A percentile compares a stretch with the other conserved stretches of the same genome.
Evolutionary conservation across 1,140 invertebrate genomes (phyloP).

Genomic region (Brachionus rubens): DNA sequence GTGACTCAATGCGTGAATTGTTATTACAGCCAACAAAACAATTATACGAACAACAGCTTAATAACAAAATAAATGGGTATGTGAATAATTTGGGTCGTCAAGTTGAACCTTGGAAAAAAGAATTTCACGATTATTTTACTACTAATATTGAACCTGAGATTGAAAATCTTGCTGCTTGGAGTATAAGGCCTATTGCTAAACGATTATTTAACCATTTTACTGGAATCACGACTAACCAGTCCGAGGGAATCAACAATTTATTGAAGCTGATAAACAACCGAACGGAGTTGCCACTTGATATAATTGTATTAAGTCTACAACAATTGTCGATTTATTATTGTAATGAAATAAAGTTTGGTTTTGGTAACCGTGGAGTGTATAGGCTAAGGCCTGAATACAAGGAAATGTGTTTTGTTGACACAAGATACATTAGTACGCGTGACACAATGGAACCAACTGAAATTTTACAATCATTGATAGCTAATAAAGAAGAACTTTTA

Average conservation of each 20-base stretch:
- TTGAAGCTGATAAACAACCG: constrained; percentile 1
- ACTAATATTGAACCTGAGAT: background rate
- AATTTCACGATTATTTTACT: background rate
- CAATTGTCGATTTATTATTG: too few species aligned
- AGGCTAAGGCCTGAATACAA: background rate
- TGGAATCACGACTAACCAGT: background rate
- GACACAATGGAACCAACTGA: background rate
- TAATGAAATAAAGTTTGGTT: constrained; percentile 10
- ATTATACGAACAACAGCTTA: constrained; percentile 4
- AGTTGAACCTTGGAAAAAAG: constrained; percentile 6
- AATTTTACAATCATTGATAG: constrained; percentile 9
- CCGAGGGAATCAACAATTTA: constrained; percentile 10
- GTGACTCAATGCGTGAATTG: constrained; percentile 6
- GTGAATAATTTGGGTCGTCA: constrained; percentile 6
- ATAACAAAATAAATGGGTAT: constrained; percentile 2
- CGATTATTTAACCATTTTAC: constrained; percentile 8
- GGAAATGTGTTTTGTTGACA: constrained; percentile 5
- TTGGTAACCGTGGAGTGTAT: background rate
- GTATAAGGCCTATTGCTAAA: background rate
- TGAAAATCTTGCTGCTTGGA: constrained; percentile 6
- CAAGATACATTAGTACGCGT: background rate
- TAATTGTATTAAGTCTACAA: background rate
- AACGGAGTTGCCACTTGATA: background rate
- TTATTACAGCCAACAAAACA: constrained; percentile 5
- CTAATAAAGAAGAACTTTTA: background rate